phyloP scores from a whole-genome alignment of 2,888 invertebrate genomes.

The Leptura quadrifasciata region DNA sequence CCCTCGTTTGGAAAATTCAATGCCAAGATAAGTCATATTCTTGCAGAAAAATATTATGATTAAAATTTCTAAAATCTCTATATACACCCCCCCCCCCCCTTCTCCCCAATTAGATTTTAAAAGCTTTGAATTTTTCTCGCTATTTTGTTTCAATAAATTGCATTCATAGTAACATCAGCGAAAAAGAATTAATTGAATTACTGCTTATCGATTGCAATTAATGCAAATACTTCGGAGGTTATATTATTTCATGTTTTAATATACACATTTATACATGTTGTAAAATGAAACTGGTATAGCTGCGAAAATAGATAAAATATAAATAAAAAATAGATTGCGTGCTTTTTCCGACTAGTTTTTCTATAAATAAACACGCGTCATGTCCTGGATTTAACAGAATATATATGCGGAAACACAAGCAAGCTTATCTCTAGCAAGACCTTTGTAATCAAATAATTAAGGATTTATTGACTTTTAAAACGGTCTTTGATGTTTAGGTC shows the following conservation, averaged over 20 bases:
- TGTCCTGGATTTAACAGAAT: background rate
- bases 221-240: background rate
- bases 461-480: no score
- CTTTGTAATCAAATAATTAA: background rate
- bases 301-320: conserved; percentile 13
- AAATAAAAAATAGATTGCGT: conserved; percentile 13
- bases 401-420: background rate
- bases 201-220: background rate
- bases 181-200: conserved; percentile 1
- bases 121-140: no score
- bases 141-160: background rate
- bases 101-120: no score
- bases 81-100: no score
- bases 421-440: background rate
- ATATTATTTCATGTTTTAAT: conserved; percentile 5
- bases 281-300: background rate
- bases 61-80: no score
- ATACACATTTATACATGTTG: background rate
- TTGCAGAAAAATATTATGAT: no score
- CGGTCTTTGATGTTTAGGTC: no score
- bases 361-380: conserved; percentile 19
- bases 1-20: no score
- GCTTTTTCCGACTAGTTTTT: background rate
- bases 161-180: background rate
- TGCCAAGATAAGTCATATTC: no score